Evolutionary conservation across 1,140 invertebrate species (phyloP), one percentile per base, ranked within the genome.

Genomic region (Parasteatoda tepidariorum): DNA sequence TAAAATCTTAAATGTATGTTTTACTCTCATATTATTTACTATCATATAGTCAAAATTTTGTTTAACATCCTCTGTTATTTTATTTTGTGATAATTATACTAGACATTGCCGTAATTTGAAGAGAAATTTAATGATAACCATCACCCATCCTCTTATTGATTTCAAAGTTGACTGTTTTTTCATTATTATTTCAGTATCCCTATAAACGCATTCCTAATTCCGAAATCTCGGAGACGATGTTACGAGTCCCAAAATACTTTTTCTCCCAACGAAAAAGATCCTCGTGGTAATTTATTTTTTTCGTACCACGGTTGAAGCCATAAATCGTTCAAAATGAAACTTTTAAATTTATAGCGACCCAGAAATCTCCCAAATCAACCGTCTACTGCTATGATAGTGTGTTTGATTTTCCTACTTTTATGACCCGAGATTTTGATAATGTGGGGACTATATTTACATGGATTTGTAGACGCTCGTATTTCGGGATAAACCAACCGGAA

Each of bases 261-360:
- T 18, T 18, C 18, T 48, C 38, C 9, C 38, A 48, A 48, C 9
- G 9, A 48, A 13, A 48, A 48, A 48, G 9, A 48, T 18, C 38
- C 38, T 18, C 38, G 18, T 48, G 38, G 38, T 48, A 48, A 48
- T 48, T 48, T 48, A 18, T 13, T 48, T 48, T 48, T 48, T 41
- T 48, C 18, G n/a, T n/a, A n/a, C 4, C 9, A 48, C 38, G 3
- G n/a, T 18, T n/a, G 2, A 22, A 15, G 15, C 71, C 26, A 59
- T 61, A 74, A 61, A 57, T 59, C 71, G 30, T 33, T 74, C 71
- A 74, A 74, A 74, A 74, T 74, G 71, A 74, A 74, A 74, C 55
- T 74, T 74, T 74, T 31, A 74, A 74, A 74, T 74, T 74, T 74
- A 74, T 74, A 28, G 57, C 68, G 22, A 28, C 34, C 33, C n/a